These are phyloP conservation scores for Heliangelus exortis DNA, from an alignment of 2,797 vertebrate species.

Conservation along the genomic window DNA sequence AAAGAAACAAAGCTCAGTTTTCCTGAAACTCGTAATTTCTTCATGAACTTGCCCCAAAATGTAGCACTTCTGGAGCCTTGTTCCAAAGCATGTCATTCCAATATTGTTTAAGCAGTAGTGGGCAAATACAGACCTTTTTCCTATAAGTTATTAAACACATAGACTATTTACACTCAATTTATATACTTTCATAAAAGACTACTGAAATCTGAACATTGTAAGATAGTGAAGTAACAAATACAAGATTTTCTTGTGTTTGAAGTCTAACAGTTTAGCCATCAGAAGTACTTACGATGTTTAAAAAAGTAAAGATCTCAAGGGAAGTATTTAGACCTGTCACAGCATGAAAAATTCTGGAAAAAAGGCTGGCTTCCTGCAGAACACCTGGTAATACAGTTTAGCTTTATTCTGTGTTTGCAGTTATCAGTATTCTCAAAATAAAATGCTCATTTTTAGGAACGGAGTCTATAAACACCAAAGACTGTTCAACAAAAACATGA, in stretches of 20 bases:
- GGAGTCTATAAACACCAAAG: neutral
- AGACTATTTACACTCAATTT: neutral
- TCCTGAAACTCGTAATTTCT: neutral
- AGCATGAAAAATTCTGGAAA: neutral
- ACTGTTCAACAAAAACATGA: neutral
- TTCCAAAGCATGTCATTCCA: neutral
- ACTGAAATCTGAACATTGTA: neutral
- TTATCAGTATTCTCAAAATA: neutral
- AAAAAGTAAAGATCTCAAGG: neutral
- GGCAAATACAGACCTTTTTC: neutral
- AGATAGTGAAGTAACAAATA: neutral
- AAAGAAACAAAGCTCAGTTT: neutral
- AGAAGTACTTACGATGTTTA: neutral
- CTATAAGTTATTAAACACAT: rapidly evolving
- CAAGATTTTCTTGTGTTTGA: neutral
- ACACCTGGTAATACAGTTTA: neutral
- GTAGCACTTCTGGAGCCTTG: neutral
- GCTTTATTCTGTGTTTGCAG: neutral
- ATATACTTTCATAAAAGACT: neutral
- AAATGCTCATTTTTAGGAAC: neutral
- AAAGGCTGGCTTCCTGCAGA: neutral
- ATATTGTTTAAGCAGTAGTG: neutral
- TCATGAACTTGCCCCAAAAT: neutral
- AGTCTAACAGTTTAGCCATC: neutral
- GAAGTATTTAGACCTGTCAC: neutral